These are phyloP conservation scores for Melanocharis versteri DNA, from an alignment of 2,113 vertebrate genomes.

Conservation along the genomic window DNA sequence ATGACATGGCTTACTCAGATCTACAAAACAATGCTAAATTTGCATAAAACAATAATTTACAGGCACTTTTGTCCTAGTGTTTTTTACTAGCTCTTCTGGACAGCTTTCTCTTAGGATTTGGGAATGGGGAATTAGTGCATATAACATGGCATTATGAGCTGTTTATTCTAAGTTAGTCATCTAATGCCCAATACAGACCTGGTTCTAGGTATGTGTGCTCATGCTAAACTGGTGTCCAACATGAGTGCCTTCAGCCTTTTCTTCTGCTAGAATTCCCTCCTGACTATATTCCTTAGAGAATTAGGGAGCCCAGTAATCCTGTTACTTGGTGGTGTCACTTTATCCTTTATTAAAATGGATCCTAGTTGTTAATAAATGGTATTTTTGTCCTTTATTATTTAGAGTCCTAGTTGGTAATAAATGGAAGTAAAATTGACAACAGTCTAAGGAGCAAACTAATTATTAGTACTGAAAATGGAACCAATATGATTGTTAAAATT, in stretches of 20 bases:
- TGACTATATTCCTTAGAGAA: background rate
- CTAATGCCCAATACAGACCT: background rate
- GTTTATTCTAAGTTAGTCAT: background rate
- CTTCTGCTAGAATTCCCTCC: background rate
- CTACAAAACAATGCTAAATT: background rate
- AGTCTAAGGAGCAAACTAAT: background rate
- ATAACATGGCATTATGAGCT: background rate
- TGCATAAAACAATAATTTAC: background rate
- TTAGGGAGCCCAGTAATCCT: background rate
- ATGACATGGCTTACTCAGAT: background rate
- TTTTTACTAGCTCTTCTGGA: background rate
- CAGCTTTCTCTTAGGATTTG: background rate
- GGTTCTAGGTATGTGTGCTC: background rate
- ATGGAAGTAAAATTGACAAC: background rate
- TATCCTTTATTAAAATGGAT: background rate
- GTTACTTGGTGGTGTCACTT: background rate
- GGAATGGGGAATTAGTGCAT: background rate
- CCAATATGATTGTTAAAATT: background rate
- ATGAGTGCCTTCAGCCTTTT: background rate
- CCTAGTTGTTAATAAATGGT: background rate
- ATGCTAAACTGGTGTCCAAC: background rate
- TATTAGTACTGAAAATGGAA: background rate
- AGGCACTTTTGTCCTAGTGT: background rate
- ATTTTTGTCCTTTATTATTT: background rate
- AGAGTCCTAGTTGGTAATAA: background rate